Conservation (phyloP, 2,797 vertebrate species). For the Hozukius guyotensis region DNA sequence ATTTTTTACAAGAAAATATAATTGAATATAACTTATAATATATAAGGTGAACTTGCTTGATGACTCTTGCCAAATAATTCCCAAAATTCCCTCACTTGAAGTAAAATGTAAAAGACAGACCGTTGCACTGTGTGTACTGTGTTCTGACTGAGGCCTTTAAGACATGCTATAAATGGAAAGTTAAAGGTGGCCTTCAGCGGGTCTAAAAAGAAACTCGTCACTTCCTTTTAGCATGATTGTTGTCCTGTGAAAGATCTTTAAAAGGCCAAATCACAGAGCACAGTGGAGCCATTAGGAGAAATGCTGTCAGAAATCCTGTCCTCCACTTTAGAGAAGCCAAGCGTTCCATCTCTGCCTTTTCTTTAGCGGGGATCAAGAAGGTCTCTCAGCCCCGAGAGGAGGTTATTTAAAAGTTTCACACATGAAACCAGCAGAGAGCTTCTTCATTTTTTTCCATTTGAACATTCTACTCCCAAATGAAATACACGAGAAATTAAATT, state of each 20-base stretch:
- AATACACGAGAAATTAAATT: constrained; percentile 1
- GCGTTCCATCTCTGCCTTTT: constrained; percentile 17
- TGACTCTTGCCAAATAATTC: not conserved
- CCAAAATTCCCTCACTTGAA: not conserved
- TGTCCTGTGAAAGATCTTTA: constrained; percentile 29
- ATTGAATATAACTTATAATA: not conserved
- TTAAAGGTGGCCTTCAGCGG: constrained; percentile 8
- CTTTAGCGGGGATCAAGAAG: constrained; percentile 13
- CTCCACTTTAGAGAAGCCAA: constrained; percentile 36
- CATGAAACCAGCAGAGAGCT: not conserved
- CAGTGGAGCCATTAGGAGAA: constrained; percentile 23
- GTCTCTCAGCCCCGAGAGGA: constrained; percentile 25
- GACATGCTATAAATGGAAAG: not conserved
- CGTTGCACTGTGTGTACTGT: not conserved
- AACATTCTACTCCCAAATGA: not conserved
- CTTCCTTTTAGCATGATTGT: constrained; percentile 33
- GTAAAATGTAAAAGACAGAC: not conserved
- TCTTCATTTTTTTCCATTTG: not conserved
- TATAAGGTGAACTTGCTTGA: not conserved
- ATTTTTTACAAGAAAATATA: not conserved
- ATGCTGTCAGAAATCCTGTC: constrained; percentile 38
- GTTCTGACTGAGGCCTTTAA: not conserved
- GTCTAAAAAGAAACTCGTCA: constrained; percentile 5
- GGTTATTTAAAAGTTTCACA: constrained; percentile 10
- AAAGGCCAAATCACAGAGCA: constrained; percentile 33